These are phyloP conservation scores for Macrobrachium rosenbergii DNA, from an alignment of 1,140 invertebrate genomes.

Conservation along the genomic window DNA sequence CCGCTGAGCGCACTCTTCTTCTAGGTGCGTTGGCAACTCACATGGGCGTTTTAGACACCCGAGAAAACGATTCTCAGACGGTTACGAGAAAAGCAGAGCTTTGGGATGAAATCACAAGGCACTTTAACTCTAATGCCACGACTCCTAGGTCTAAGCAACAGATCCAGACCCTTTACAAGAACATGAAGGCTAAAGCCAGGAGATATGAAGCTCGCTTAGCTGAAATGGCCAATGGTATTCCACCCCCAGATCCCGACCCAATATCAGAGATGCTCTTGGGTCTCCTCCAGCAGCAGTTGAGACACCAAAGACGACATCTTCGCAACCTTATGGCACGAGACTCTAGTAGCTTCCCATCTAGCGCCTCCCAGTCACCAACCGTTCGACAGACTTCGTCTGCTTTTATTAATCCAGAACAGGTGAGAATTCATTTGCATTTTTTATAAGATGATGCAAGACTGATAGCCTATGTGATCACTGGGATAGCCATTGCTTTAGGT, in stretches of 20 bases:
- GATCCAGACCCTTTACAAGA: conserved; percentile 54
- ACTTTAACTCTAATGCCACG: conserved; percentile 31
- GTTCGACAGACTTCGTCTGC: background rate
- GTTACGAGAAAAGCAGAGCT: conserved; percentile 44
- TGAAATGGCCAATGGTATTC: conserved; percentile 36
- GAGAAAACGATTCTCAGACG: conserved; percentile 49
- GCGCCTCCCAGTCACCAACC: background rate
- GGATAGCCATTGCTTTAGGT: too few species aligned
- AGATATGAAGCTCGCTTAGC: conserved; percentile 43
- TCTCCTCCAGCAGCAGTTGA: conserved; percentile 43
- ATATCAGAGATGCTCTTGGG: conserved; percentile 52
- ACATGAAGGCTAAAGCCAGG: conserved; percentile 51
- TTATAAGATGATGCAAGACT: too few species aligned
- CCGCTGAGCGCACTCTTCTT: conserved; percentile 38
- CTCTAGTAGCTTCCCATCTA: too few species aligned
- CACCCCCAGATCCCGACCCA: conserved; percentile 41
- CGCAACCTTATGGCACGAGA: background rate
- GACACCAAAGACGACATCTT: conserved; percentile 44
- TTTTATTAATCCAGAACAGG: conserved; percentile 38
- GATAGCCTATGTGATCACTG: too few species aligned
- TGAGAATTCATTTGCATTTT: background rate
- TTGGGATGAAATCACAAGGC: conserved; percentile 46
- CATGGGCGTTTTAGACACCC: conserved; percentile 42
- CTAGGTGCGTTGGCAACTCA: conserved; percentile 39
- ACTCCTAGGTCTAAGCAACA: conserved; percentile 39